Base-by-base conservation (phyloP, 2,888 invertebrate genomes). In the Plagodis dolabraria region DNA sequence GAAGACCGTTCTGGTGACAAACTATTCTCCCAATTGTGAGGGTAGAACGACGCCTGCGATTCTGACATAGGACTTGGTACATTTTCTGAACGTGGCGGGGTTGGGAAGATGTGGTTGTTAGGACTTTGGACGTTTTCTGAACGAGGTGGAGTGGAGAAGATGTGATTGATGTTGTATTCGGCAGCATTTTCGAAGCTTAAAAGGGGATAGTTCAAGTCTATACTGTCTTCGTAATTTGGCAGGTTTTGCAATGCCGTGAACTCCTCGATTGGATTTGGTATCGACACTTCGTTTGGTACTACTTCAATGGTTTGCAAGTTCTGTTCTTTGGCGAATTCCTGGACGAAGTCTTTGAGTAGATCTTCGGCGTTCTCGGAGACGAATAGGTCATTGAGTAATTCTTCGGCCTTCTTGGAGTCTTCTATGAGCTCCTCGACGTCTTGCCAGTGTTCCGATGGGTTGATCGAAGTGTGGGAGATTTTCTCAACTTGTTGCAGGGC, bases 71-170 rank as follows among this genome's bases (percentile, higher is more conserved):
- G 89, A 44, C 88, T 88, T 0, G 80, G 74, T 0, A 84, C 74
- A 0, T 82, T 82, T 10, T 86, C 89, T 0, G 90, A 90, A 0
- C 83, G 71, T 0, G 89, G 91, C 0, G 89, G 91, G 0, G 91
- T 87, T 0, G 83, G 85, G 36, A 79, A 86, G 0, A 45, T 6
- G 10, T 35, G 43, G 7, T 42, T 22, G 10, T 33, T 47, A 0
- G 90, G 89, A 44, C 88, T 88, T 0, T 80, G 74, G 0, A 84
- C 74, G 0, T 82, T 82, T 10, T 86, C 89, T 0, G 90, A 90
- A 0, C 83, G 71, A 0, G 89, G 91, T 0, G 89, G 91, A 0
- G 91, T 88, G 0, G 83, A 85, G 36, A 79, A 86, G 0, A 45
- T 6, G 10, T 35, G 43, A 6, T 42, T 22, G 12, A 70, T 70